These are phyloP conservation scores for Jaculus jaculus DNA, from an alignment of 2,113 vertebrate species.

Conservation along the genomic window DNA sequence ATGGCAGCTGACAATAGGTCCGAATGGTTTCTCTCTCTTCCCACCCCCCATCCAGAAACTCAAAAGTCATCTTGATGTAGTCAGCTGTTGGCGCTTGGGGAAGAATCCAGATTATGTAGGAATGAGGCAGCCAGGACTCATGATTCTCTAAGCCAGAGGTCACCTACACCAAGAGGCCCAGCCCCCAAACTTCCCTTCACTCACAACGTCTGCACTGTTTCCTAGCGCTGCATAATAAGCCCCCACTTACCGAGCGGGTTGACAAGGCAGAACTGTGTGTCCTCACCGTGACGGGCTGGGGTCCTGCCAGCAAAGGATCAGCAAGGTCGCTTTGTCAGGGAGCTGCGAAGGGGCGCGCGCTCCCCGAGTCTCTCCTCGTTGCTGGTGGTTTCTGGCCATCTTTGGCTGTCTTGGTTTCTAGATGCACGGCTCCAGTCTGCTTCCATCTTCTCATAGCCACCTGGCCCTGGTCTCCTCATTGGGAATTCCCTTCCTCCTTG, in stretches of 20 bases:
- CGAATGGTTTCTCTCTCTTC: background rate
- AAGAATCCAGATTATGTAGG: background rate
- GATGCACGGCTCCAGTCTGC: background rate
- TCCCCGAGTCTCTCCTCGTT: background rate
- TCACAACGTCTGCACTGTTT: background rate
- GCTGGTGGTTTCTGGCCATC: background rate
- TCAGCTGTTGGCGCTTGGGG: no score
- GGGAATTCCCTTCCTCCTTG: no score
- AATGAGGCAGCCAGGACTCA: background rate
- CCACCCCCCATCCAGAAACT: background rate
- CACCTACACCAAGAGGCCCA: background rate
- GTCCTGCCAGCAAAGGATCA: accelerated
- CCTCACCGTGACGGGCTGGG: background rate
- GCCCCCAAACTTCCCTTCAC: background rate
- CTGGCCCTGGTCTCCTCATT: background rate
- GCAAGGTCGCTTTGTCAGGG: background rate
- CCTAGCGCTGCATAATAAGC: background rate
- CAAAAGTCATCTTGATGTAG: background rate
- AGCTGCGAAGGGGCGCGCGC: background rate
- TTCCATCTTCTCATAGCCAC: background rate
- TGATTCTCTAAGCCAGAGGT: background rate
- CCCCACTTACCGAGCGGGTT: background rate
- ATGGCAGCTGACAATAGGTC: background rate
- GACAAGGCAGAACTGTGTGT: background rate
- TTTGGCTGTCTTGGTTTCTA: background rate